A percentile compares a stretch with the other conserved stretches of the same genome.
Conservation (phyloP, 23 tunicate species). For the Aplidium turbinatum region DNA sequence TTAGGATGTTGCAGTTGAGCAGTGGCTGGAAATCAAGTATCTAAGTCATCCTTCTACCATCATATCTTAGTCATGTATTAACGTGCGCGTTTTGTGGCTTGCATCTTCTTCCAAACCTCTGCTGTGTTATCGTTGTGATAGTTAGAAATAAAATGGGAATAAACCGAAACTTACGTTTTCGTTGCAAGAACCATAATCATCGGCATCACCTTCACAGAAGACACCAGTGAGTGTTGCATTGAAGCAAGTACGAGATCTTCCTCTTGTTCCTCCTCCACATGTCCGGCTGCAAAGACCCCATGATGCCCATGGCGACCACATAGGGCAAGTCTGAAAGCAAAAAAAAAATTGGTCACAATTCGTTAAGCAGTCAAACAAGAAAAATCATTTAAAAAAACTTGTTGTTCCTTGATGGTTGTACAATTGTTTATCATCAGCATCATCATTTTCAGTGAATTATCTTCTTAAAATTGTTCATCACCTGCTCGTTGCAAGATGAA, state of each 20-base stretch:
- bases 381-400: too few relatives aligned
- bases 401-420: too few relatives aligned
- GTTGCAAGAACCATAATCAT: conserved; percentile 44
- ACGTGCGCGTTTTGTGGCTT: not conserved
- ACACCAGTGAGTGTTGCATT: conserved; percentile 7
- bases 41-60: too few relatives aligned
- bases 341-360: not conserved
- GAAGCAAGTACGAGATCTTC: conserved; percentile 32
- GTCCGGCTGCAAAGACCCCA: conserved; percentile 44
- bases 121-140: not conserved
- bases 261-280: conserved; percentile 51
- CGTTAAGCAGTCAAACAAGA: not conserved
- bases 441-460: too few relatives aligned
- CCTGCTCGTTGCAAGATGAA: conserved; percentile 4
- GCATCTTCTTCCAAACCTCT: too few relatives aligned
- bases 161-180: conserved; percentile 19
- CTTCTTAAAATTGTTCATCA: too few relatives aligned
- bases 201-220: conserved; percentile 45
- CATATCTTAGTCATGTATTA: not conserved
- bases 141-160: not conserved
- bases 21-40: too few relatives aligned
- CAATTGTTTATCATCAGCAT: too few relatives aligned
- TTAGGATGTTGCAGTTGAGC: too few relatives aligned
- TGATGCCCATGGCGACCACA: conserved; percentile 42
- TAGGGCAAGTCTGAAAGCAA: conserved; percentile 39